Conservation (phyloP, 2,888 invertebrate genomes). For the Hybos culiciformis region DNA sequence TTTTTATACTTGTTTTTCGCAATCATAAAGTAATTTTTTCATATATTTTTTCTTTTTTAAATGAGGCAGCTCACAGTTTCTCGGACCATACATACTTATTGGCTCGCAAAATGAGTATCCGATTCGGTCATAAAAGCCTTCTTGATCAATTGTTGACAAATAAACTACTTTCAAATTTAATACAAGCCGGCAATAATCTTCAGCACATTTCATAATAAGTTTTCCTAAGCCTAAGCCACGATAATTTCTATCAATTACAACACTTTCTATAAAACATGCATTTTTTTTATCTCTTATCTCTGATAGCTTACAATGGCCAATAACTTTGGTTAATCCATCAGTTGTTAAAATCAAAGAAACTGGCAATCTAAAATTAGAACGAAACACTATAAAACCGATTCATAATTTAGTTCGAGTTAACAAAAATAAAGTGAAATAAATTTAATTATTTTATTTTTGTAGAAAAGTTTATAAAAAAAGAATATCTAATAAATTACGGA, state of each 20-base stretch:
- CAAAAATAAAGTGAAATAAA: no score
- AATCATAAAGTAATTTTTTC: conserved; percentile 31
- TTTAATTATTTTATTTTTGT: no score
- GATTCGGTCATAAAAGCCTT: conserved; percentile 58
- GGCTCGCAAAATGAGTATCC: conserved; percentile 57
- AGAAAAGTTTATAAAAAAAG: no score
- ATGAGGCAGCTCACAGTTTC: conserved; percentile 32
- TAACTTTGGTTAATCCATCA: conserved; percentile 39
- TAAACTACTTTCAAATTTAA: conserved; percentile 51
- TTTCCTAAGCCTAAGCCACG: conserved; percentile 67
- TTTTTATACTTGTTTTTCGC: no score
- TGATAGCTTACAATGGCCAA: conserved; percentile 71
- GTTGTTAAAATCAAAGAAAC: conserved; percentile 55
- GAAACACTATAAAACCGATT: no score
- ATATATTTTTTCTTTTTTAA: conserved; percentile 35
- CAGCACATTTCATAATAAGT: conserved; percentile 56
- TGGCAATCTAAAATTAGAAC: no score
- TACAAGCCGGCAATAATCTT: conserved; percentile 53
- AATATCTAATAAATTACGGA: no score
- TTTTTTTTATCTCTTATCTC: conserved; percentile 52
- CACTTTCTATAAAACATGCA: conserved; percentile 69
- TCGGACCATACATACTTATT: conserved; percentile 51
- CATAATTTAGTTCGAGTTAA: no score
- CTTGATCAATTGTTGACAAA: conserved; percentile 59
- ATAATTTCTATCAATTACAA: conserved; percentile 56